phyloP scores from a whole-genome alignment of 2,888 invertebrate species.

The Tetranychus piercei region DNA sequence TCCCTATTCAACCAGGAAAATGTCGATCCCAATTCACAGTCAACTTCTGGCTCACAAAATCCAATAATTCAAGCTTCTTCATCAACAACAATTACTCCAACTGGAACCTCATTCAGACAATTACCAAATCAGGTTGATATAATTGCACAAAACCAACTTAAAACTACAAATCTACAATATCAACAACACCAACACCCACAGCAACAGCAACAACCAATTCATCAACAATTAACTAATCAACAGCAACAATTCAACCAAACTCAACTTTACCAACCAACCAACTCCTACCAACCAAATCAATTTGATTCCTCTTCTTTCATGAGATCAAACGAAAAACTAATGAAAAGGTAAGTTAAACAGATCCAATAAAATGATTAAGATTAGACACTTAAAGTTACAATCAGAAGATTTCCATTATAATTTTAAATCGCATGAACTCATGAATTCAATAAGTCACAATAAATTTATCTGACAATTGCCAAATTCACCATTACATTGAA shows the following conservation, averaged over 20 bases:
- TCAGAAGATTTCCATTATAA: too few relatives aligned
- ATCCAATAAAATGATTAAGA: neutral
- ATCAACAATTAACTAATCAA: neutral
- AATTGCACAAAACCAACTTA: slow-evolving; percentile 7
- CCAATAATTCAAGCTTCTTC: neutral
- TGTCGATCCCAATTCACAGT: neutral
- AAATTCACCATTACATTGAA: too few relatives aligned
- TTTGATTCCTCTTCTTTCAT: neutral
- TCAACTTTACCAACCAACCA: slow-evolving; percentile 1
- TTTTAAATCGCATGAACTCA: too few relatives aligned
- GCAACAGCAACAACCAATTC: neutral
- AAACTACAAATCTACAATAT: slow-evolving; percentile 14
- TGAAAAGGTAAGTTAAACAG: neutral
- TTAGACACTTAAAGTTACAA: neutral
- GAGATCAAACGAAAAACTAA: neutral
- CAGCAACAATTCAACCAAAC: neutral
- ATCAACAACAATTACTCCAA: neutral
- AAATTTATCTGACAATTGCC: too few relatives aligned
- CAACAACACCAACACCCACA: slow-evolving; percentile 17
- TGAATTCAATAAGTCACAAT: too few relatives aligned
- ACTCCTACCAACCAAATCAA: neutral
- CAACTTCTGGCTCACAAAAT: neutral
- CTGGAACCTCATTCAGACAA: neutral
- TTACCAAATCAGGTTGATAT: neutral
- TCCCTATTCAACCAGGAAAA: neutral